Evolutionary conservation across 2,797 vertebrate genomes (phyloP).

Genomic region (Synanceia verrucosa): DNA sequence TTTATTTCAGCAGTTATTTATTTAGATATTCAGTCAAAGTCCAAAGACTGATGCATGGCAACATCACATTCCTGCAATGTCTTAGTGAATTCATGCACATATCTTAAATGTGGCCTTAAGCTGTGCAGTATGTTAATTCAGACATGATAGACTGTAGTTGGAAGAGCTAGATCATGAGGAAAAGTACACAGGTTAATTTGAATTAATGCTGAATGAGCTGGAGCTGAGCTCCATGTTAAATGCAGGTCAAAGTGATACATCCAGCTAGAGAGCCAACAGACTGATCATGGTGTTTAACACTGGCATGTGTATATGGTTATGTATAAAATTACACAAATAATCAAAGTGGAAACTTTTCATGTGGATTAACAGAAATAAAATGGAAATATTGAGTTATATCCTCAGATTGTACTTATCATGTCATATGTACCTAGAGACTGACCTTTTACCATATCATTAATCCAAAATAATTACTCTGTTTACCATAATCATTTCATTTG

Average conservation of each 20-base stretch:
- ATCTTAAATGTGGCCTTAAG: slow-evolving; percentile 23
- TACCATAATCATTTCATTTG: not conserved
- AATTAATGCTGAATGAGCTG: slow-evolving; percentile 36
- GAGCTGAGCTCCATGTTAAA: slow-evolving; percentile 32
- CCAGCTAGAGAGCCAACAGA: slow-evolving; percentile 26
- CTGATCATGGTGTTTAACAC: slow-evolving; percentile 7
- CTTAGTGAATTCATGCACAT: slow-evolving; percentile 25
- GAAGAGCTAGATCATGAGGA: slow-evolving; percentile 3
- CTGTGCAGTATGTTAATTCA: slow-evolving; percentile 16
- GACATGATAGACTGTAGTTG: not conserved
- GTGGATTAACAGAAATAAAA: not conserved
- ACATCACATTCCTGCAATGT: slow-evolving; percentile 20
- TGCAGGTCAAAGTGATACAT: slow-evolving; percentile 37
- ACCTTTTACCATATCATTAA: not conserved
- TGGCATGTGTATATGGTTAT: not conserved
- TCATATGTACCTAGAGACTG: not conserved
- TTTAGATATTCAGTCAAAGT: slow-evolving; percentile 8
- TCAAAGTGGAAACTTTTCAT: not conserved
- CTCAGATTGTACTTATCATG: not conserved
- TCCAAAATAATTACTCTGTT: no score
- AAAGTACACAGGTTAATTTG: slow-evolving; percentile 42
- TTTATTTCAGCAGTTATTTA: not conserved
- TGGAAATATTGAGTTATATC: not conserved
- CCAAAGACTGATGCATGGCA: not conserved
- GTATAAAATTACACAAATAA: not conserved